Base-by-base conservation (phyloP, 23 tunicate genomes). In the Ascidia mentula region DNA sequence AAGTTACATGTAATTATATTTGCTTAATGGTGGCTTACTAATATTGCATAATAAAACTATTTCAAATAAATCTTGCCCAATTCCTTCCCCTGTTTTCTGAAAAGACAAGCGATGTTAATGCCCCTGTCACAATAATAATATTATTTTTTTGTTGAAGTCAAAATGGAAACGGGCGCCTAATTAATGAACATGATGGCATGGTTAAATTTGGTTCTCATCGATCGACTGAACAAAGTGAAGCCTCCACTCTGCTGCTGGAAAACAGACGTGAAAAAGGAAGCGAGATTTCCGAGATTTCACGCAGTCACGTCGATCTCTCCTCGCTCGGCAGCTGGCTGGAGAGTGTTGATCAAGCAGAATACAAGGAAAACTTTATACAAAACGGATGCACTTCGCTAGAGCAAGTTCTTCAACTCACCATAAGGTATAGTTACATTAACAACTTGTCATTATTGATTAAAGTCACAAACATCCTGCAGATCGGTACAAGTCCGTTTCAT, bases 361-460 rank as follows among this genome's bases (percentile, higher is more conserved):
- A 88, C 74, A 82, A 79, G 73, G 98, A 95, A 13, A 74, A 79
- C 42, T 86, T 89, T 37, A 74, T 38, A 22, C 82, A 70, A 60
- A 85, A 85, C 74, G 98, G 98, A 31, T 89, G 83, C 82, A 81
- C 81, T 20, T 69, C 90, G 24, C 32, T 89, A 78, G 98, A 94
- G 60, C 87, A 89, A 60, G 86, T 94, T 59, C 53, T 78, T 9
- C 90, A 94, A 74, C 60, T 93, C 18, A 79, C 45, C 37, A 42
- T 42, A 9, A 9, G 53, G 15, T 42, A 12, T 42, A 42, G 15
- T 42, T 42, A 42, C 53, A 42, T 42, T 42, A 42, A 42, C 15
- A 12, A 42, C 15, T 42, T 42, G 53, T 42, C 53, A 42, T 42
- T 15, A 42, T 42, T 15, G 15, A 15, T 42, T 12, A 12, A 42